These are phyloP conservation scores for Ascidia mentula DNA, from an alignment of 23 tunicate genomes.

Conservation along the genomic window DNA sequence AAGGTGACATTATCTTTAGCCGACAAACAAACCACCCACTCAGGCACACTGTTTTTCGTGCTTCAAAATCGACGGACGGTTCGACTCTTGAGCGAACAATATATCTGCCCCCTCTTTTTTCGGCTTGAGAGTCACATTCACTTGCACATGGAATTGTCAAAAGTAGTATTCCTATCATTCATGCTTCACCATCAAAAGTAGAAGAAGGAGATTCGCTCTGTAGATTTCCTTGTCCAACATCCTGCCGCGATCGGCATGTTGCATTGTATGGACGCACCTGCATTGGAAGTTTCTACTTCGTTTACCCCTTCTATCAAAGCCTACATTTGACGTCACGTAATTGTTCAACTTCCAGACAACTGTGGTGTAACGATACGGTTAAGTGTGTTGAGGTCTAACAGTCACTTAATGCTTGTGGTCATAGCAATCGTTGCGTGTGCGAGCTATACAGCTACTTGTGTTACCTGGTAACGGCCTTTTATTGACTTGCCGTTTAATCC, in stretches of 20 bases:
- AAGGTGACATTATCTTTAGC: too few relatives aligned
- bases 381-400: neutral
- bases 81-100: too few relatives aligned
- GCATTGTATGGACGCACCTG: neutral
- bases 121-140: too few relatives aligned
- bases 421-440: neutral
- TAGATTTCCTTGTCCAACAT: neutral
- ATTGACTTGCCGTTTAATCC: neutral
- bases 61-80: too few relatives aligned
- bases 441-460: neutral
- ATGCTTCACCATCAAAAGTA: too few relatives aligned
- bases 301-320: neutral
- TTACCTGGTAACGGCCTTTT: neutral
- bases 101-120: too few relatives aligned
- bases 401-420: constrained; percentile 1
- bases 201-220: neutral
- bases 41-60: too few relatives aligned
- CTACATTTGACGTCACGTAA: neutral
- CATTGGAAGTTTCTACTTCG: too few relatives aligned
- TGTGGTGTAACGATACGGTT: neutral
- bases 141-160: too few relatives aligned
- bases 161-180: too few relatives aligned
- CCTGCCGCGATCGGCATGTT: neutral
- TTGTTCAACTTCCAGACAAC: neutral
- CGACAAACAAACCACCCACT: too few relatives aligned